Evolutionary conservation across 2,888 invertebrate species (phyloP), one percentile per base, ranked within the genome.

Genomic region (Drosophila kuntzei): DNA sequence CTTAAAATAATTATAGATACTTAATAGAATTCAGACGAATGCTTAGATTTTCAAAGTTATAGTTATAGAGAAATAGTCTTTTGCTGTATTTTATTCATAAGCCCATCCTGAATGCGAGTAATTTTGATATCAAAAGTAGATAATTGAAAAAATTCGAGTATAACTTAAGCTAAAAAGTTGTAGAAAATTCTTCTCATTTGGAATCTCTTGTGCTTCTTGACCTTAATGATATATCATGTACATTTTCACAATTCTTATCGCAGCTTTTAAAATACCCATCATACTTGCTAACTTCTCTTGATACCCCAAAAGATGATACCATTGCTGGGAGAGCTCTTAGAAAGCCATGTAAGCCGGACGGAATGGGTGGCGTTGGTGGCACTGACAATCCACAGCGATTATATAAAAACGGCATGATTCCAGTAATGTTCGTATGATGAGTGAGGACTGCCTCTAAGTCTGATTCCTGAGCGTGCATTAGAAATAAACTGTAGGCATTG

Each of bases 401-500:
- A 67, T 92, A 92, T 14, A 92, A 71, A 73, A 90, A 92, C 32
- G 92, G 89, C 91, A 92, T 91, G 12, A 88, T 79, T 43, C 92
- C 91, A 29, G 92, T 92, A 0, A 91, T 67, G 80, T 91, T 92
- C 25, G 92, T 92, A 57, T 92, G 91, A 5, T 92, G 79, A 2
- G 90, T 90, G 32, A 92, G 74, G 16, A 92, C 86, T 4, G 90
- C 89, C 59, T 92, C 92, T 50, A 92, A 77, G 61, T 92, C 92
- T 3, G 80, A 71, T 71, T 92, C 92, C 59, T 91, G 90, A 2
- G 95, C 95, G 72, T 94, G 93, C 36, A 93, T 92, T 58, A 95
- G 90, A 89, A 95, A 95, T 75, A 94, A 94, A 71, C 93, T 92
- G 82, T 95, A 95, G 61, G 94, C 87, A 71, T 93, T 92, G 91